Evolutionary conservation across 2,797 vertebrate genomes (phyloP).

Genomic region (Halcyon smyrnensis): DNA sequence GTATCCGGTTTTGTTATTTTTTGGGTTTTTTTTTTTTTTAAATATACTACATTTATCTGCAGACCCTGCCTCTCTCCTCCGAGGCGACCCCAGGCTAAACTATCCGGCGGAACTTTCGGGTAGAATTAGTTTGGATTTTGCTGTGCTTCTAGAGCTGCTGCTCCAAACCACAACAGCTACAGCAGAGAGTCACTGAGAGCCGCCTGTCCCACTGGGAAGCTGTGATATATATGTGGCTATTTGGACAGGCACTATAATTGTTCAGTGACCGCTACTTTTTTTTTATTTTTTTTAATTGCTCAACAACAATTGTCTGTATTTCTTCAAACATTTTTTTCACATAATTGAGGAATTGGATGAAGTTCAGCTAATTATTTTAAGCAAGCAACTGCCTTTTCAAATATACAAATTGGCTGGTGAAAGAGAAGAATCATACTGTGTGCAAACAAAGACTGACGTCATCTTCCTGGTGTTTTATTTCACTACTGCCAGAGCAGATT

Average conservation of each 20-base stretch:
- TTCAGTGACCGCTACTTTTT: background rate
- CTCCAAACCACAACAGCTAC: background rate
- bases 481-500: conserved; percentile 55
- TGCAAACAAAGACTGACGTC: conserved; percentile 69
- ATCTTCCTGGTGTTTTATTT: conserved; percentile 63
- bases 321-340: background rate
- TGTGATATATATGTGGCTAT: background rate
- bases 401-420: conserved; percentile 61
- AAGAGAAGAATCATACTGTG: conserved; percentile 67
- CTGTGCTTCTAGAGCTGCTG: background rate
- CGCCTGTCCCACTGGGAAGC: background rate
- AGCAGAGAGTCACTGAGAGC: background rate
- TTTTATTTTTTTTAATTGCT: background rate
- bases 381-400: conserved; percentile 57
- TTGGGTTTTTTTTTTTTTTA: background rate
- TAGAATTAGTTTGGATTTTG: background rate
- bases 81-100: background rate
- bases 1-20: background rate
- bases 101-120: background rate
- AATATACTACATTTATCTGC: background rate
- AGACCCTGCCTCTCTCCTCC: background rate
- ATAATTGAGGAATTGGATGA: conserved; percentile 7
- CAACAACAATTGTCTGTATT: background rate
- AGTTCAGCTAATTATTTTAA: conserved; percentile 67
- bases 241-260: background rate